These are phyloP conservation scores for Myotis myotis DNA, from an alignment of 2,797 vertebrate species.

Conservation along the genomic window DNA sequence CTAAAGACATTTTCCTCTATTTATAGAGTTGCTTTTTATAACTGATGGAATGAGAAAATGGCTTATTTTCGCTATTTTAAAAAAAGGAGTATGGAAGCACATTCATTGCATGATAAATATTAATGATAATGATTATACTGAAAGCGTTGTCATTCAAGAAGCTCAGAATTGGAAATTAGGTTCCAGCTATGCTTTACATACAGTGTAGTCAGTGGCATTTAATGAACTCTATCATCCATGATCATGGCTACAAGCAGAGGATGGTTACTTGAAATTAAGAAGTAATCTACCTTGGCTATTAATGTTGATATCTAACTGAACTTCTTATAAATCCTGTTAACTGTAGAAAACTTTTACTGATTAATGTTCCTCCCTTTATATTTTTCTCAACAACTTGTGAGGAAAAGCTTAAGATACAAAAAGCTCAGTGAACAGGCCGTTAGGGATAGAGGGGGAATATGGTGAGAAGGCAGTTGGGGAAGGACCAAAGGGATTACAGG, in stretches of 20 bases:
- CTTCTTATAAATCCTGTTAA: neutral
- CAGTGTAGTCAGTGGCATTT: slow-evolving; percentile 1
- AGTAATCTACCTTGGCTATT: slow-evolving; percentile 7
- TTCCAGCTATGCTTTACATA: slow-evolving; percentile 25
- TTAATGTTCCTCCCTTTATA: neutral
- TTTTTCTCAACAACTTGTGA: neutral
- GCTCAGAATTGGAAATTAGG: slow-evolving; percentile 38
- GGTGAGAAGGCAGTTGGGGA: neutral
- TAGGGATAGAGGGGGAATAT: neutral
- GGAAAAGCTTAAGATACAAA: neutral
- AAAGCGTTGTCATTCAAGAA: slow-evolving; percentile 61
- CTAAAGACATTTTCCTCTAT: neutral
- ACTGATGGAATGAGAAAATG: slow-evolving; percentile 45
- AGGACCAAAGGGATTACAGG: neutral
- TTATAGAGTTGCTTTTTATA: slow-evolving; percentile 44
- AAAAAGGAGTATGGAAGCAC: slow-evolving; percentile 25
- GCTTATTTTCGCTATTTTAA: slow-evolving; percentile 51
- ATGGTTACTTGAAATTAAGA: slow-evolving; percentile 44
- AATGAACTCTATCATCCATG: slow-evolving; percentile 10
- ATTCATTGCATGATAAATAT: slow-evolving; percentile 51
- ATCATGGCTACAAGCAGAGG: neutral
- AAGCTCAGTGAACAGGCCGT: neutral
- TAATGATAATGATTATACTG: slow-evolving; percentile 47
- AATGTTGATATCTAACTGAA: neutral
- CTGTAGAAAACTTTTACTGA: neutral